Conservation (phyloP, 2,888 invertebrate species). For the Vesta saturnalis region DNA sequence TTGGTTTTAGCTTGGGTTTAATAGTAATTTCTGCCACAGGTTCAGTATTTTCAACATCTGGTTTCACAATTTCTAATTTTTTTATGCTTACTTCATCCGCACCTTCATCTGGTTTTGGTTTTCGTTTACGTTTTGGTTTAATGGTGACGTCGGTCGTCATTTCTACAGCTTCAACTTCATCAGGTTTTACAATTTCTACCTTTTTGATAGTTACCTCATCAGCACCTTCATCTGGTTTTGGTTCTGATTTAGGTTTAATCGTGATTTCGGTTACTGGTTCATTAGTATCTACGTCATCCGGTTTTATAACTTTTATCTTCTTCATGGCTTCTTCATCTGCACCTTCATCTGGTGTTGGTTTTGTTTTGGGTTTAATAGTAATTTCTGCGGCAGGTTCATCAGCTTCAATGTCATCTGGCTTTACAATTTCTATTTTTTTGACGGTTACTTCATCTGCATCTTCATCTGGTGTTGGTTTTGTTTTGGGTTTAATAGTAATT, state of each 20-base stretch:
- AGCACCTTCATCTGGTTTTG: constrained; percentile 42
- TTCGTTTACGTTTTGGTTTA: constrained; percentile 22
- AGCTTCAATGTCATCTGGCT: constrained; percentile 64
- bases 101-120: constrained; percentile 60
- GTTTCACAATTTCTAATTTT: constrained; percentile 34
- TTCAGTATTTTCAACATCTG: constrained; percentile 40
- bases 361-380: constrained; percentile 51
- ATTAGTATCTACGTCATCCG: constrained; percentile 51
- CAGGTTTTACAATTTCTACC: constrained; percentile 73
- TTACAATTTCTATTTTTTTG: constrained; percentile 78
- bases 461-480: constrained; percentile 64
- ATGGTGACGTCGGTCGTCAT: constrained; percentile 49
- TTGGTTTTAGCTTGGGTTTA: constrained; percentile 46
- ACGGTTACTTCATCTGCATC: constrained; percentile 75
- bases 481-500: constrained; percentile 44
- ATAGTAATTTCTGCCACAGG: constrained; percentile 40
- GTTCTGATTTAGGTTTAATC: constrained; percentile 60
- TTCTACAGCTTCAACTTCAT: constrained; percentile 68
- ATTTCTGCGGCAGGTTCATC: constrained; percentile 48
- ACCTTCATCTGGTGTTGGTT: constrained; percentile 60
- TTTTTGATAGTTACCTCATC: constrained; percentile 53
- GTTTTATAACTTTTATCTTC: constrained; percentile 18
- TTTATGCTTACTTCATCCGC: constrained; percentile 25
- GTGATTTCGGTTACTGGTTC: constrained; percentile 64
- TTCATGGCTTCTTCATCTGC: constrained; percentile 43